A percentile compares a stretch with the other conserved stretches of the same genome.
These are phyloP conservation scores for Heliangelus exortis DNA, from an alignment of 2,797 vertebrate genomes.

Conservation along the genomic window DNA sequence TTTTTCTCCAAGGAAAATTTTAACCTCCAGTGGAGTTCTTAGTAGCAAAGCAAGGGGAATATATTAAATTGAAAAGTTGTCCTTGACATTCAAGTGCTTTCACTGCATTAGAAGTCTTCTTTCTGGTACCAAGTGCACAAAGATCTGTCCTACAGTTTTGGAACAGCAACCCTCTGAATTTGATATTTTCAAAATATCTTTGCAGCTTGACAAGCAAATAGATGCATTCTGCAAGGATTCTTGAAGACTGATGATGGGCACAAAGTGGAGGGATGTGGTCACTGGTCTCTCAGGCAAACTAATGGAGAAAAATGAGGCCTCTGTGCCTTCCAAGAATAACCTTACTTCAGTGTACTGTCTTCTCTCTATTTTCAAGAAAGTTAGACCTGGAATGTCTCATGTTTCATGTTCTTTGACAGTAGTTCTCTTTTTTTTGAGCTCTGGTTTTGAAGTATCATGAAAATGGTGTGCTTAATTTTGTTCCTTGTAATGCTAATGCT, in stretches of 20 bases:
- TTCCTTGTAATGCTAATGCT: background rate
- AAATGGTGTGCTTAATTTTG: background rate
- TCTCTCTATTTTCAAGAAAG: background rate
- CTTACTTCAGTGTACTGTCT: background rate
- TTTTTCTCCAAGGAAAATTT: background rate
- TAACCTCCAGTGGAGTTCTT: background rate
- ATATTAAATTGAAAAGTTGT: background rate
- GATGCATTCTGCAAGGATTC: background rate
- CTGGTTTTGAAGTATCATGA: background rate
- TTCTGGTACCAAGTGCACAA: background rate
- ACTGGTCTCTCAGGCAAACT: background rate
- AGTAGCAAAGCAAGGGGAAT: background rate
- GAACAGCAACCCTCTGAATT: background rate
- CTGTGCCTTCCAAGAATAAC: background rate
- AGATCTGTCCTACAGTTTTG: background rate
- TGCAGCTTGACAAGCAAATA: background rate
- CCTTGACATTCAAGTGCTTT: background rate
- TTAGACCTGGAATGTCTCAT: background rate
- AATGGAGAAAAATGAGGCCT: background rate
- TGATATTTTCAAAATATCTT: background rate
- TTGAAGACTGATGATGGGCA: background rate
- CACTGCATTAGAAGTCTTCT: background rate
- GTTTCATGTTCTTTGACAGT: background rate
- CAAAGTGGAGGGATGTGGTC: background rate
- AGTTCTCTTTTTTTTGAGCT: background rate